These are phyloP conservation scores for Halictus ligatus DNA, from an alignment of 2,888 invertebrate species.

Conservation along the genomic window DNA sequence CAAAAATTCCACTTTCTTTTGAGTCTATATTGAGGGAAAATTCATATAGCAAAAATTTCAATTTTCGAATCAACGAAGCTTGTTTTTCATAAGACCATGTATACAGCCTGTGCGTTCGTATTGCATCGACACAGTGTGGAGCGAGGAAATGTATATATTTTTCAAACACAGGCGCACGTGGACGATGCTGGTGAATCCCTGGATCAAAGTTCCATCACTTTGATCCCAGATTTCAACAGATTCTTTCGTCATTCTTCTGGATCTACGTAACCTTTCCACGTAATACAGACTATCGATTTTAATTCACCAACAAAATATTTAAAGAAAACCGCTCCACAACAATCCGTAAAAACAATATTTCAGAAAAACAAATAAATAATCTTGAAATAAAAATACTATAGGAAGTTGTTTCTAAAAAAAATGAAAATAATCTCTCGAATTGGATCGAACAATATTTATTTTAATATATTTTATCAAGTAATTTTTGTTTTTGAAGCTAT, in stretches of 20 bases:
- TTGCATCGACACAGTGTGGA: neutral
- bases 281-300: neutral
- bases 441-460: neutral
- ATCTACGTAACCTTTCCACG: neutral
- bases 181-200: slow-evolving; percentile 8
- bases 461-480: neutral
- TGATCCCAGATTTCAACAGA: slow-evolving; percentile 40
- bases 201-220: slow-evolving; percentile 55
- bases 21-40: neutral
- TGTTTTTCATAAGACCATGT: neutral
- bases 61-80: neutral
- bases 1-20: neutral
- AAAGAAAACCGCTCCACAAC: neutral
- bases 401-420: neutral
- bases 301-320: neutral
- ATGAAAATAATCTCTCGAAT: neutral
- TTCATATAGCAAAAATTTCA: neutral
- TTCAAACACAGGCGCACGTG: slow-evolving; percentile 16
- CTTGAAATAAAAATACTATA: neutral
- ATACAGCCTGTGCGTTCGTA: neutral
- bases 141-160: neutral
- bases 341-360: neutral
- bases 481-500: neutral
- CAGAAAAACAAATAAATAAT: neutral
- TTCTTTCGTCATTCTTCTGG: slow-evolving; percentile 12